A percentile compares a stretch with the other conserved stretches of the same genome.
Conservation (phyloP, 2,113 vertebrate genomes). For the Atlantisia rogersi region DNA sequence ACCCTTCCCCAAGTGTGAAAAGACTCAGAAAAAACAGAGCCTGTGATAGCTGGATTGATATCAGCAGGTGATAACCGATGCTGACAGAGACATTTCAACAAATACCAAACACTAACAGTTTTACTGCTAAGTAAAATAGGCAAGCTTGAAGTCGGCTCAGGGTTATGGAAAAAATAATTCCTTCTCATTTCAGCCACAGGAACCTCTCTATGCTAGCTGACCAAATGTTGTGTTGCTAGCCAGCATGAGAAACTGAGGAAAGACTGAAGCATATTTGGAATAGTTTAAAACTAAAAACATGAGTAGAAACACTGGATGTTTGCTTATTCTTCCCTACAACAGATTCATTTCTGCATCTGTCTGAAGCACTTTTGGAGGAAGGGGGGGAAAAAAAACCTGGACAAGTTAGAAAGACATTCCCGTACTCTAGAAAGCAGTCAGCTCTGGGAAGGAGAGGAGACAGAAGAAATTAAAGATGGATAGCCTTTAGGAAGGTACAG, state of each 20-base stretch:
- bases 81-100: background rate
- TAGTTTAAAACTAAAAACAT: background rate
- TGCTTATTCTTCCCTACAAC: background rate
- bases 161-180: background rate
- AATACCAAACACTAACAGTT: background rate
- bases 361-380: background rate
- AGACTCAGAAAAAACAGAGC: background rate
- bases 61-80: background rate
- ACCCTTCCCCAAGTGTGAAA: background rate
- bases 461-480: background rate
- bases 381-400: background rate
- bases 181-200: background rate
- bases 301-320: background rate
- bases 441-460: background rate
- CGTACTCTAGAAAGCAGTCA: background rate
- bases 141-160: background rate
- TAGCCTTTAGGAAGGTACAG: background rate
- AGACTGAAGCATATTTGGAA: background rate
- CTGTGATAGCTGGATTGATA: background rate
- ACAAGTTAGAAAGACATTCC: conserved; percentile 28
- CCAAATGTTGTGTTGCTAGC: background rate
- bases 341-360: background rate
- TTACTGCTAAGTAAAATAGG: background rate
- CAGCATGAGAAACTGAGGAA: background rate
- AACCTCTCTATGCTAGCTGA: background rate